Conservation (phyloP, 2,797 vertebrate species). For the Leuciscus waleckii region DNA sequence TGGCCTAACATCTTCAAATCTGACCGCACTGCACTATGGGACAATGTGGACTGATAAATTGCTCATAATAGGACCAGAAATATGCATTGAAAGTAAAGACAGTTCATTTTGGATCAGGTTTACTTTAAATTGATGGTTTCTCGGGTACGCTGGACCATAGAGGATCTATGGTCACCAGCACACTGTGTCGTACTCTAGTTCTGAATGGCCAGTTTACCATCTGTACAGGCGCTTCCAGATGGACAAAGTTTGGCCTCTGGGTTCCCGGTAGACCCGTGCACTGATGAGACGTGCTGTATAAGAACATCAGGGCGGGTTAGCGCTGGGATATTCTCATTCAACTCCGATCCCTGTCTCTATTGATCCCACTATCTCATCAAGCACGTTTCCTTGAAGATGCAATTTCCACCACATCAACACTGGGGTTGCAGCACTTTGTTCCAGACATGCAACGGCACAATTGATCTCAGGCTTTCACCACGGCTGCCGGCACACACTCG, state of each 20-base stretch:
- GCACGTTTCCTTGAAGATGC: conserved; percentile 82
- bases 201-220: conserved; percentile 50
- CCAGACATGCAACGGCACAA: conserved; percentile 66
- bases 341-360: conserved; percentile 65
- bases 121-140: not conserved
- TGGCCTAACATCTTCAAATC: not conserved
- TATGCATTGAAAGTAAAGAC: not conserved
- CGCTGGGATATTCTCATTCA: conserved; percentile 72
- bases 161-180: not conserved
- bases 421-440: conserved; percentile 75
- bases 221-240: conserved; percentile 40
- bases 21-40: not conserved
- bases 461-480: conserved; percentile 71
- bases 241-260: conserved; percentile 35
- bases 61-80: too few species aligned
- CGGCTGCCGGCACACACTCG: conserved; percentile 28
- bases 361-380: conserved; percentile 81
- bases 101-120: not conserved
- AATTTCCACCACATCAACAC: conserved; percentile 79
- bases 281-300: conserved; percentile 73
- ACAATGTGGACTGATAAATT: not conserved
- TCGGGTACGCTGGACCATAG: not conserved
- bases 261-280: conserved; percentile 47
- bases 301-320: conserved; percentile 51
- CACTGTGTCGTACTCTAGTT: not conserved